phyloP scores from a whole-genome alignment of 2,888 invertebrate genomes.

The Rhogogaster chlorosoma region DNA sequence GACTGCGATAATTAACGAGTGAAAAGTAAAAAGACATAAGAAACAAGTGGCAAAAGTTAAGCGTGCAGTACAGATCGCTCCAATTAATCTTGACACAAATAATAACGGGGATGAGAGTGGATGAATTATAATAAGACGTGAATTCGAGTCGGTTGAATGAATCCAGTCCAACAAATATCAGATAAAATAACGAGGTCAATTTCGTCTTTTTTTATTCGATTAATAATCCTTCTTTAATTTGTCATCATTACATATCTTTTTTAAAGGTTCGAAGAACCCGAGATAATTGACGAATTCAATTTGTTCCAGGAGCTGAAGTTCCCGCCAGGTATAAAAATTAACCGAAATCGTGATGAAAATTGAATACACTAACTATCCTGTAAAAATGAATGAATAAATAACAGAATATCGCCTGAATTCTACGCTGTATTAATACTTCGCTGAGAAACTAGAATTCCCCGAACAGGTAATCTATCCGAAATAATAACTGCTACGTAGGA shows the following conservation, averaged over 20 bases:
- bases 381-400: background rate
- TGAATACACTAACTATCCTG: no score
- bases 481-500: background rate
- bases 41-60: background rate
- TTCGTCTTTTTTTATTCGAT: conserved; percentile 21
- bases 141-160: conserved; percentile 21
- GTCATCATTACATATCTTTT: background rate
- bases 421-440: background rate
- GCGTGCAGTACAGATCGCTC: background rate
- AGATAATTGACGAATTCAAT: background rate
- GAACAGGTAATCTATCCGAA: background rate
- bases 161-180: conserved; percentile 1
- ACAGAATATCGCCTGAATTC: background rate
- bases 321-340: background rate
- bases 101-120: background rate
- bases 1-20: background rate
- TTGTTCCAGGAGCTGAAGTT: background rate
- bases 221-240: background rate
- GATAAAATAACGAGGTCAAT: conserved; percentile 24
- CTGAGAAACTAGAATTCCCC: background rate
- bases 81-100: conserved; percentile 41
- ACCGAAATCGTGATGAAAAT: no score
- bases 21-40: background rate
- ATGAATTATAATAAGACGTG: background rate
- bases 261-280: background rate